Conservation (phyloP, 2,888 invertebrate species). For the Xestia rhomboidea region DNA sequence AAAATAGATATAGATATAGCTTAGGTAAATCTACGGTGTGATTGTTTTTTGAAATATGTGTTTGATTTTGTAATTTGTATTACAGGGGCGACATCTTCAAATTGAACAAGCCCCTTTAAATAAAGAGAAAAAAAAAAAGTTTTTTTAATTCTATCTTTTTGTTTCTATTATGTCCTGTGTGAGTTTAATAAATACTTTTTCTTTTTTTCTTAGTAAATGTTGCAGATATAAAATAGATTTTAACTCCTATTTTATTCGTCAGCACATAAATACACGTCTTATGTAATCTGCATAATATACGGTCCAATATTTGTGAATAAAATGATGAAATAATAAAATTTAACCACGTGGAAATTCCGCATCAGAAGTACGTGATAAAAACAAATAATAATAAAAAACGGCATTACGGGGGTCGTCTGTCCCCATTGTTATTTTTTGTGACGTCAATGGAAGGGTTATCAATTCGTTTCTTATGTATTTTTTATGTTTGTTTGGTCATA, state of each 20-base stretch:
- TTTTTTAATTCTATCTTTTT: too few species aligned
- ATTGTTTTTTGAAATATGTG: too few species aligned
- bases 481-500: constrained; percentile 61
- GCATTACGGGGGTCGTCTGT: constrained; percentile 59
- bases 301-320: constrained; percentile 56
- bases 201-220: constrained; percentile 6
- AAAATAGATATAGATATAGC: too few species aligned
- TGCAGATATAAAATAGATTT: constrained; percentile 21
- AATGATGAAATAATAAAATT: constrained; percentile 65
- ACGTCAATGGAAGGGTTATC: constrained; percentile 63
- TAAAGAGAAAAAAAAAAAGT: too few species aligned
- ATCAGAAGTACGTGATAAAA: constrained; percentile 67
- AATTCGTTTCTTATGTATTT: constrained; percentile 64
- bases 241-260: constrained; percentile 33
- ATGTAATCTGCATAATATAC: constrained; percentile 58
- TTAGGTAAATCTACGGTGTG: too few species aligned
- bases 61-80: too few species aligned
- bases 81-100: too few species aligned
- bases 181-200: too few species aligned
- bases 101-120: too few species aligned
- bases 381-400: constrained; percentile 67
- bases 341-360: constrained; percentile 61
- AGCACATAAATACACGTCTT: constrained; percentile 40
- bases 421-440: constrained; percentile 63
- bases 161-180: too few species aligned